Evolutionary conservation across 2,797 vertebrate species (phyloP).

Genomic region (Fundulus diaphanus): DNA sequence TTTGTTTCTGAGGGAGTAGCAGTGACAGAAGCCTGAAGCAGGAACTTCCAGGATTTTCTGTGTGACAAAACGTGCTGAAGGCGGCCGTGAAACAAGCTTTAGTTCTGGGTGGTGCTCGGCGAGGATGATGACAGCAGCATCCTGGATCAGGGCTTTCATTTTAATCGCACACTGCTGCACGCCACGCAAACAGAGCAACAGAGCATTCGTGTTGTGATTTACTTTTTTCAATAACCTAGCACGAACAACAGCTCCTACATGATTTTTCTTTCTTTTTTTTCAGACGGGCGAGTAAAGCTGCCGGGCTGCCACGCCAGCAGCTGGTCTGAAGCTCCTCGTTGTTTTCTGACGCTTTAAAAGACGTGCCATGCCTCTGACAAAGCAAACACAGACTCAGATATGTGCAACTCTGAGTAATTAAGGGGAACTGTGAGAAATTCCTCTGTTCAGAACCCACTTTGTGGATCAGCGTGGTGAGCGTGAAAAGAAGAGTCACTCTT

Average conservation of each 20-base stretch:
- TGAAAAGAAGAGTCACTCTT: too few relatives aligned
- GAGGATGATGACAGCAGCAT: neutral
- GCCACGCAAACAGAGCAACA: neutral
- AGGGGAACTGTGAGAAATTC: conserved; percentile 2
- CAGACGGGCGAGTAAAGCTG: neutral
- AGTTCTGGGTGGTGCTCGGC: neutral
- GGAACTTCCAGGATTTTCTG: neutral
- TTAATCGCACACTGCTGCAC: neutral
- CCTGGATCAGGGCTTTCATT: neutral
- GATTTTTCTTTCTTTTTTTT: too few relatives aligned
- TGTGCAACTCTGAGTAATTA: neutral
- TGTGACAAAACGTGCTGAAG: neutral
- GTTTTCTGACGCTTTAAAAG: neutral
- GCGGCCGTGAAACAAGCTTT: neutral
- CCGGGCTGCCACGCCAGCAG: neutral
- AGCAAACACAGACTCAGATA: conserved; percentile 8
- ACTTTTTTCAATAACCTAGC: neutral
- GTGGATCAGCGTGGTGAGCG: conserved; percentile 29
- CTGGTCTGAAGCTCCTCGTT: neutral
- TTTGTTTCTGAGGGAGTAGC: neutral
- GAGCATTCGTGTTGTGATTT: neutral
- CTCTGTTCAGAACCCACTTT: conserved; percentile 1
- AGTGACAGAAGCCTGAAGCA: neutral
- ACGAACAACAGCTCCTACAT: neutral
- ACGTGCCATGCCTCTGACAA: neutral